Evolutionary conservation across 2,797 vertebrate genomes (phyloP).

Genomic region (Epinephelus awoara): DNA sequence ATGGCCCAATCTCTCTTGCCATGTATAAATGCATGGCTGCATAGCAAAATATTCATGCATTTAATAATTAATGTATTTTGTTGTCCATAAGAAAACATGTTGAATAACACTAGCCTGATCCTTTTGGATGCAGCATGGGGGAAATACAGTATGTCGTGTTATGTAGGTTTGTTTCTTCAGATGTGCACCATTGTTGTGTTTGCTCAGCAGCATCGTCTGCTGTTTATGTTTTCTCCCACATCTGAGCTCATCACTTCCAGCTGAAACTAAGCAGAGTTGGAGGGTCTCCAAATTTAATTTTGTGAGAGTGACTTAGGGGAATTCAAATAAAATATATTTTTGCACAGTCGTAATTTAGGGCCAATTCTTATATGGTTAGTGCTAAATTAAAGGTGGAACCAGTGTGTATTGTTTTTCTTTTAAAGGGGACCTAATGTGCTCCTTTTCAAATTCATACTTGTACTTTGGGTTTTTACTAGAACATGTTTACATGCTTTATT

Average conservation of each 20-base stretch:
- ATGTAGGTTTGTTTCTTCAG: not conserved
- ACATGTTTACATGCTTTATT: too few relatives aligned
- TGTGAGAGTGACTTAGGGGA: slow-evolving; percentile 22
- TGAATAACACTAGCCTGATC: not conserved
- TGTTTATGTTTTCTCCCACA: slow-evolving; percentile 45
- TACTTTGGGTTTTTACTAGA: too few relatives aligned
- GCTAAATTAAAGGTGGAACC: not conserved
- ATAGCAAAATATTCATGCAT: not conserved
- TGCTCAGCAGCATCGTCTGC: slow-evolving; percentile 10
- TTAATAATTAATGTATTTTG: not conserved
- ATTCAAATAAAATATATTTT: slow-evolving; percentile 36
- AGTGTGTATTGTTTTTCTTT: not conserved
- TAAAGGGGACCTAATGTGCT: too few relatives aligned
- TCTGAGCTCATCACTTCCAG: slow-evolving; percentile 31
- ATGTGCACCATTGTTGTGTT: slow-evolving; percentile 28
- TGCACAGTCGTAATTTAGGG: slow-evolving; percentile 15
- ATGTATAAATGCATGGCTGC: too few relatives aligned
- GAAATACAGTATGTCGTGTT: slow-evolving; percentile 7
- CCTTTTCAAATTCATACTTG: too few relatives aligned
- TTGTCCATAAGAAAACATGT: not conserved
- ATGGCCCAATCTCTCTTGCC: not conserved
- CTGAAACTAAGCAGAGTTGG: slow-evolving; percentile 16
- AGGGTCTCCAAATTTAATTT: slow-evolving; percentile 42
- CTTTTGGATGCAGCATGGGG: not conserved
- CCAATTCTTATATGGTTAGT: slow-evolving; percentile 2